Evolutionary conservation across 2,113 vertebrate species (phyloP), one percentile per base, ranked within the genome.

Genomic region (Chaetops frenatus): DNA sequence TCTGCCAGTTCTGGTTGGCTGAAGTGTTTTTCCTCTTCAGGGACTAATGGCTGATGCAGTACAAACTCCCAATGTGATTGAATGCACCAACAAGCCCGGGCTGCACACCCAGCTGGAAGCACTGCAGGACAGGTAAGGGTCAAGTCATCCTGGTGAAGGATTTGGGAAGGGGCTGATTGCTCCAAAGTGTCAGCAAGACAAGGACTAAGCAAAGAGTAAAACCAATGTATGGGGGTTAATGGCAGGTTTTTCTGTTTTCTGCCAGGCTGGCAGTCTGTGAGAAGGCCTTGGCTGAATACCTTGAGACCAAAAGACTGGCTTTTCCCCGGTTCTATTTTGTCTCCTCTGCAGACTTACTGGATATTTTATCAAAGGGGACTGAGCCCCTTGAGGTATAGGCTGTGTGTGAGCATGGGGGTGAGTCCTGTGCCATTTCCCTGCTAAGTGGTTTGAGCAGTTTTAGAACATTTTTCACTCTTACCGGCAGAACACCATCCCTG

Each of bases 251-350:
- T 42, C 11, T 15, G 13, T n/a, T 67, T 12, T 27, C 77, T 27
- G 7, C 38, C 15, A 98, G 98, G 24, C 7, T 98, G 97, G 96
- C 83, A 0, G 17, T 97, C 71, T 98, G 98, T 3, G 98, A 98
- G 48, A 98, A 98, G 87, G 98, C 98, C 17, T 56, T 98, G 96
- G 98, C 98, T 1, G 98, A 98, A 33, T 98, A 98, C 53, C 53
- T 98, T 0, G 98, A 98, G 96, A 98, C 97, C 0, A 98, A 98
- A 18, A 86, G 98, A 8, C 45, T 98, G 93, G 95, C 98, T 23
- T 98, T 98, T 72, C 98, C 98, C 3, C 88, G 98, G 6, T 98
- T 98, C 96, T 98, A 98, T 71, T 98, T 98, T 2, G 93, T 98
- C 13, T 98, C 98, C 42, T 97, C 98, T 14, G 98, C 98, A 0